These are phyloP conservation scores for Melipona quadrifasciata DNA, from an alignment of 1,140 invertebrate genomes.

Conservation along the genomic window DNA sequence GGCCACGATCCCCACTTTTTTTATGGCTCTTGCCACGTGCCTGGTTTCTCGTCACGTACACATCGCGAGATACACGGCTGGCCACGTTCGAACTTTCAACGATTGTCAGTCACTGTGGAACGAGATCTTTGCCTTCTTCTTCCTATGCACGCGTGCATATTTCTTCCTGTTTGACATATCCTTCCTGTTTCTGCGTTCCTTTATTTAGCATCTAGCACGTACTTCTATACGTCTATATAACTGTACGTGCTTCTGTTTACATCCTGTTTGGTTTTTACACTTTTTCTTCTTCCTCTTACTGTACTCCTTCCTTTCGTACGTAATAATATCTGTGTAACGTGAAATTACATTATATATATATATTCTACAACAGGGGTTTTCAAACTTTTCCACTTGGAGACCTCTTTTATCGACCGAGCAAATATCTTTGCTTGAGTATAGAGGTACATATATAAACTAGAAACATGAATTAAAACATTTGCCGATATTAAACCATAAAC, in stretches of 20 bases:
- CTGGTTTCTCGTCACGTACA: background rate
- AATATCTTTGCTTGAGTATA: too few species aligned
- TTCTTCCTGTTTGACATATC: background rate
- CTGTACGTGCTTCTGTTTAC: background rate
- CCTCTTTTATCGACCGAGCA: too few species aligned
- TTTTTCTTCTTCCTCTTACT: too few species aligned
- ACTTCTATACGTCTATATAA: background rate
- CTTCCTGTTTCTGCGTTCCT: background rate
- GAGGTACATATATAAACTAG: too few species aligned
- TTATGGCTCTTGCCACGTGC: conserved; percentile 4
- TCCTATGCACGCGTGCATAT: background rate
- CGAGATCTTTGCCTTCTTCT: background rate
- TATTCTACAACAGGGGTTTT: too few species aligned
- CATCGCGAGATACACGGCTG: background rate
- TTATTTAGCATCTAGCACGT: background rate
- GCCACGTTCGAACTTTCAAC: background rate
- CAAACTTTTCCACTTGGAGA: too few species aligned
- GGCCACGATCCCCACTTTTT: background rate
- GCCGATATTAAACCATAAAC: too few species aligned
- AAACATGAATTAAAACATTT: too few species aligned
- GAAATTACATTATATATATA: too few species aligned
- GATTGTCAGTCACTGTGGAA: background rate
- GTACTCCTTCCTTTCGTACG: too few species aligned
- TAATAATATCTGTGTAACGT: too few species aligned
- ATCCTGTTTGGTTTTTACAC: background rate